Percentiles rank a stretch among this genome's conserved stretches.
Conservation (phyloP, 2,797 vertebrate species). For the Leucoraja ocellata region DNA sequence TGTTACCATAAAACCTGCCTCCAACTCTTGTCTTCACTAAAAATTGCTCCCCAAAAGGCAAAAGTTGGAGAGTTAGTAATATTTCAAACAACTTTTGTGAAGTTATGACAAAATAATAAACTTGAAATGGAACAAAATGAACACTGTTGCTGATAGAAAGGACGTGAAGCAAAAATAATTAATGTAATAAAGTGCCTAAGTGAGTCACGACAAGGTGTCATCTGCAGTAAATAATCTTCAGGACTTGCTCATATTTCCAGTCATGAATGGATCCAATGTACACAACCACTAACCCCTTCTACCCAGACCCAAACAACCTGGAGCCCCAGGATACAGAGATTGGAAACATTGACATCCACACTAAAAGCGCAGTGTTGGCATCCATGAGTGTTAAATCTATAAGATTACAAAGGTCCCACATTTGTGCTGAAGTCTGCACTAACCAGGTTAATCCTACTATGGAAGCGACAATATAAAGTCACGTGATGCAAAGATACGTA, state of each 20-base stretch:
- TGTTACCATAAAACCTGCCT: not conserved
- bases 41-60: not conserved
- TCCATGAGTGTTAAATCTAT: not conserved
- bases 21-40: not conserved
- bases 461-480: not conserved
- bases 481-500: not conserved
- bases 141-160: not conserved
- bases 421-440: not conserved
- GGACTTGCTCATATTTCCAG: not conserved
- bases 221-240: not conserved
- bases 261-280: not conserved
- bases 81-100: not conserved
- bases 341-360: not conserved
- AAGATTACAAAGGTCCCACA: not conserved
- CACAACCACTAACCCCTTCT: not conserved
- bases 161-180: not conserved
- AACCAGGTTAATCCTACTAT: not conserved
- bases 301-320: not conserved
- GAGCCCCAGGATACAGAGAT: not conserved
- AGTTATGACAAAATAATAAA: not conserved
- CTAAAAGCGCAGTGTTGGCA: not conserved
- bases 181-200: not conserved
- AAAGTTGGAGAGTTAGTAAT: not conserved
- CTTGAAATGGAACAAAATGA: not conserved
- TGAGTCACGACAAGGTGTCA: not conserved